Conservation (phyloP, 2,113 vertebrate species). For the Myrmecophaga tridactyla region DNA sequence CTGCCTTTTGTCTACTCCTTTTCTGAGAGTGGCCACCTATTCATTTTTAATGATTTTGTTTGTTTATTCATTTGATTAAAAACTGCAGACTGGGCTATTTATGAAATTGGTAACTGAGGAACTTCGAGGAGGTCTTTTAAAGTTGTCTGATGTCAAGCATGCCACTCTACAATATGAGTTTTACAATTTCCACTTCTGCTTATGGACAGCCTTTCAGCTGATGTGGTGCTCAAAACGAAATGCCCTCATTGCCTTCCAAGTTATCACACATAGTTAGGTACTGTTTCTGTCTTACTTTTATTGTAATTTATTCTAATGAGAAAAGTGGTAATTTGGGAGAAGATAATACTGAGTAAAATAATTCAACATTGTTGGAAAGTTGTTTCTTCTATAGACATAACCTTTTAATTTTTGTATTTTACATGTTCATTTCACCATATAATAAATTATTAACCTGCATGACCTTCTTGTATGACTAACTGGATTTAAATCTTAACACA, state of each 20-base stretch:
- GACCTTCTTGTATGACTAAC: background rate
- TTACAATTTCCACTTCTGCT: conserved; percentile 1
- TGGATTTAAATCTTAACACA: background rate
- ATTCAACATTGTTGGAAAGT: background rate
- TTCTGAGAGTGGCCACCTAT: background rate
- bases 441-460: background rate
- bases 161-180: background rate
- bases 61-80: conserved; percentile 29
- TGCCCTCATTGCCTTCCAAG: background rate
- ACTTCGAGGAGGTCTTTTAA: background rate
- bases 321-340: conserved; percentile 19
- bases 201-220: background rate
- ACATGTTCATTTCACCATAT: background rate
- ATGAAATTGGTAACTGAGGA: background rate
- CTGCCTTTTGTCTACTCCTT: background rate
- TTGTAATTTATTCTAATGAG: background rate
- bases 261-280: background rate
- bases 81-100: background rate
- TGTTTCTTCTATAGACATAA: background rate
- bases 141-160: background rate
- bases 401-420: background rate
- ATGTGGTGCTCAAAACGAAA: background rate
- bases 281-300: background rate
- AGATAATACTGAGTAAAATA: conserved; percentile 18
- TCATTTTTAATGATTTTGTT: background rate